Percentiles rank a stretch among this genome's conserved stretches.
Conservation (phyloP, 2,113 vertebrate genomes). For the Anoura caudifer region DNA sequence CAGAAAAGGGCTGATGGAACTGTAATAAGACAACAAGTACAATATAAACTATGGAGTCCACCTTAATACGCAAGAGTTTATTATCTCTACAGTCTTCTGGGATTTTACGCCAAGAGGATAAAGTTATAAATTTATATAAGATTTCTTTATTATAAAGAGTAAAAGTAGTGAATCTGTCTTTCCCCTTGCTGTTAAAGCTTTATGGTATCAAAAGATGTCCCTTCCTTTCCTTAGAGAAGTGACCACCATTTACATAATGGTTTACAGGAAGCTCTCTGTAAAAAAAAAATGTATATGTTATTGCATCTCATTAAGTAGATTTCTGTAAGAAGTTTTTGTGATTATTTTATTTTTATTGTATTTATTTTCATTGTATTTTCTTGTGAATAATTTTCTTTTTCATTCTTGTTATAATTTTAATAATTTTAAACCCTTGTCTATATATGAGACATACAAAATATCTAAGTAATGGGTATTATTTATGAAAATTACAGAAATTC, state of each 20-base stretch:
- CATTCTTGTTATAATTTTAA: background rate
- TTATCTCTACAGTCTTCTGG: background rate
- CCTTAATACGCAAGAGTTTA: background rate
- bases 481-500: background rate
- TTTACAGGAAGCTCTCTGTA: background rate
- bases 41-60: background rate
- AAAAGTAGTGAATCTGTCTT: background rate
- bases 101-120: background rate
- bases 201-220: background rate
- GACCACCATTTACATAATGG: background rate
- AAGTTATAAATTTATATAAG: background rate
- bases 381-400: background rate
- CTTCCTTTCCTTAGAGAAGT: background rate
- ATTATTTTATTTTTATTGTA: background rate
- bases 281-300: background rate
- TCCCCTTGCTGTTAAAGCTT: background rate
- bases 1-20: background rate
- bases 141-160: background rate
- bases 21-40: background rate
- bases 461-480: background rate
- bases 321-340: background rate
- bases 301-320: background rate
- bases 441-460: background rate
- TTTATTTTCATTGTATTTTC: slow-evolving; percentile 1
- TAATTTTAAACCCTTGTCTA: background rate